phyloP scores from a whole-genome alignment of 1,140 invertebrate genomes.

The Pemphigus obesinymphae region DNA sequence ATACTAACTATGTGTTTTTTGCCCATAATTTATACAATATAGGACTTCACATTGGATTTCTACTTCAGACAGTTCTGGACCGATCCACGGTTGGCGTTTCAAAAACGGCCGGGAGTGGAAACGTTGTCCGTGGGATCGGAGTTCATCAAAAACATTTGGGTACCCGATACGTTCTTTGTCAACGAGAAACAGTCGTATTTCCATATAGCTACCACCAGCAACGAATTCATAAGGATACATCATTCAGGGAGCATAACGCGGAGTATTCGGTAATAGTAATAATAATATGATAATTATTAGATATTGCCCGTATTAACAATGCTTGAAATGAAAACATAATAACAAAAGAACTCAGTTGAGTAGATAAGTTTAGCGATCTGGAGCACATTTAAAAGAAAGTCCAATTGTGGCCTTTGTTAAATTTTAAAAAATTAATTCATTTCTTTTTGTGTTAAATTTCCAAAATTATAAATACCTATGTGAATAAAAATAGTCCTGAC shows the following conservation, averaged over 20 bases:
- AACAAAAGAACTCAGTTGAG: no score
- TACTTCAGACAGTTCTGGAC: slow-evolving; percentile 99
- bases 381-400: no score
- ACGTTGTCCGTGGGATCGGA: slow-evolving; percentile 86
- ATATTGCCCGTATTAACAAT: no score
- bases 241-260: slow-evolving; percentile 89
- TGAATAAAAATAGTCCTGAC: no score
- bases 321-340: no score
- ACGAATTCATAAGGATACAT: slow-evolving; percentile 94
- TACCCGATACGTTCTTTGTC: slow-evolving; percentile 96
- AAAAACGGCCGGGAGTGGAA: slow-evolving; percentile 77
- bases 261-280: slow-evolving; percentile 90
- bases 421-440: no score
- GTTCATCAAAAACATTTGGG: slow-evolving; percentile 97
- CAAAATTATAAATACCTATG: no score
- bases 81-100: slow-evolving; percentile 87
- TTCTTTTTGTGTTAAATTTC: no score
- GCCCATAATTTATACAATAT: background rate
- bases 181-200: slow-evolving; percentile 98
- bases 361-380: no score
- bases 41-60: slow-evolving; percentile 98
- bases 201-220: slow-evolving; percentile 94
- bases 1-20: background rate
- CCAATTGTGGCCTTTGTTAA: no score
- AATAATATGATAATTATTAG: no score